Evolutionary conservation across 1,140 invertebrate genomes (phyloP).

Genomic region (Orussus abietinus): DNA sequence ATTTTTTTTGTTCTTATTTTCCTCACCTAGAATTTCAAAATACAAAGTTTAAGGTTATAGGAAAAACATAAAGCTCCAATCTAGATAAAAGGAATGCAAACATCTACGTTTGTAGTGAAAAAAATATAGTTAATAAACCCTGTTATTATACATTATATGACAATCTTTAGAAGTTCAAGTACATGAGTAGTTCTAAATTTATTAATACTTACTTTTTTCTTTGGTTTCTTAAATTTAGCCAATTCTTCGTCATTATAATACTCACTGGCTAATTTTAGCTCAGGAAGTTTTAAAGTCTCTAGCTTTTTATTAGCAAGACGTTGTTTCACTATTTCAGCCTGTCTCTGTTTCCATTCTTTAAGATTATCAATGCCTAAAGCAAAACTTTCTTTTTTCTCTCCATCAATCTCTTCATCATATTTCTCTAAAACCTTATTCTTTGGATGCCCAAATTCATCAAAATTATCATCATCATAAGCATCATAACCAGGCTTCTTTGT

Average conservation of each 20-base stretch:
- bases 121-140: no score
- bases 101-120: no score
- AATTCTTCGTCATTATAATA: conserved; percentile 85
- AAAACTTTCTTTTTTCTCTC: conserved; percentile 75
- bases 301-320: conserved; percentile 66
- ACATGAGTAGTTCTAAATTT: conserved; percentile 14
- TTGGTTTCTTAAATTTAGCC: conserved; percentile 86
- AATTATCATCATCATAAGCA: conserved; percentile 85
- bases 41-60: conserved; percentile 9
- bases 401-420: conserved; percentile 95
- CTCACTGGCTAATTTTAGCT: conserved; percentile 76
- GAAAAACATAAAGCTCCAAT: not conserved
- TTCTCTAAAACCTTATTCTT: conserved; percentile 73
- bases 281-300: conserved; percentile 67
- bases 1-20: conserved; percentile 53
- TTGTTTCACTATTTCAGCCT: conserved; percentile 55
- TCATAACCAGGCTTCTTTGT: conserved; percentile 78
- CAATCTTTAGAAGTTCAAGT: conserved; percentile 8
- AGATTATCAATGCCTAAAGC: conserved; percentile 64
- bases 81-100: conserved; percentile 1
- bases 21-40: conserved; percentile 35
- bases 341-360: conserved; percentile 48
- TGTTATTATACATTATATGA: conserved; percentile 7
- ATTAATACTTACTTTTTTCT: conserved; percentile 71
- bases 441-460: conserved; percentile 76